Base-by-base conservation (phyloP, 2,797 vertebrate species). In the Okamejei kenojei region DNA sequence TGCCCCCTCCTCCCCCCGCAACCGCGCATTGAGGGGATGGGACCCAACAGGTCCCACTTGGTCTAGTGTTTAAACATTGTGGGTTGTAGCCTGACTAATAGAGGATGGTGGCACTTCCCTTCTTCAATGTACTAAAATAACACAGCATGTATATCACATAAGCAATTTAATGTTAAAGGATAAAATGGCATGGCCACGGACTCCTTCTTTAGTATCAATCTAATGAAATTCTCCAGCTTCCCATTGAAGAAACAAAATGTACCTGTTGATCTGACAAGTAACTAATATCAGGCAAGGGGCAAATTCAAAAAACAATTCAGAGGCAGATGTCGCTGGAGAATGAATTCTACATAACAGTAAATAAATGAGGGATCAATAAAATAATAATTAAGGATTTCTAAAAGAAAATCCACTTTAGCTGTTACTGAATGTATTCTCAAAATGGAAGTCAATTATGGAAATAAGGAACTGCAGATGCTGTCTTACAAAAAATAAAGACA, bases 191-290 rank as follows among this genome's bases (percentile, higher is more conserved):
- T n/a, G 0, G 7, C 29, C 17, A 68, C 58, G 8, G 65, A 88
- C 21, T 65, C 61, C 84, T 35, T 65, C 68, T 88, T 88, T 35
- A 88, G n/a, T 65, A 68, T 65, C n/a, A 65, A 88, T 88, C 84
- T 88, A 32, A 65, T 65, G 61, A 35, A 17, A 35, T 65, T 65
- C 1, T 32, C 61, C 17, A 88, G 61, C 7, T 88, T 68, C 19
- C 84, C 65, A 15, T 35, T 17, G 61, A 68, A 35, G 29, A 88
- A 65, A 32, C 7, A 88, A 68, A 88, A 2, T 32, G 0, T 17
- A 65, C n/a, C 63, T 88, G 6, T 86, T 19, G 26, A n/a, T 63
- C 26, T 6, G n/a, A 11, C 26, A 86, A 32, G 23, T 58, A 26
- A 68, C 65, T 68, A 84, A 29, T 84, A 61, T 29, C 26, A 63